Conservation (phyloP, 2,888 invertebrate genomes). For the Philopedon plagiatum region DNA sequence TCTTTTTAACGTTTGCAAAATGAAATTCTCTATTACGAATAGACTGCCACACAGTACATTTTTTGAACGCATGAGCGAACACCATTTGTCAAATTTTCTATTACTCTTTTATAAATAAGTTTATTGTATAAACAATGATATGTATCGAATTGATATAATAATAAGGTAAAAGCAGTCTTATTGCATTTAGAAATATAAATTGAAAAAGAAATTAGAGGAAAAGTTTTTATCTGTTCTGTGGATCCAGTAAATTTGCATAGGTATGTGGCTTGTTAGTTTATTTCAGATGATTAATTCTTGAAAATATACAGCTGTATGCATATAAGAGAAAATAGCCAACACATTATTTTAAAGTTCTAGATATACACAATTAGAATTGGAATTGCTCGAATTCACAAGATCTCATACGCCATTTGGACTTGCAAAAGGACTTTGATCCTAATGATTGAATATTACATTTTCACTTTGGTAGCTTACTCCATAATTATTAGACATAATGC, state of each 20-base stretch:
- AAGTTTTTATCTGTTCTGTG: not conserved
- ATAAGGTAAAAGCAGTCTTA: not conserved
- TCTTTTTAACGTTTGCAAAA: too few species aligned
- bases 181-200: not conserved
- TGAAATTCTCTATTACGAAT: not conserved
- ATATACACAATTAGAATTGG: too few species aligned
- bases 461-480: too few species aligned
- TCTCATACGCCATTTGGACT: too few species aligned
- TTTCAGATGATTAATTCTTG: not conserved
- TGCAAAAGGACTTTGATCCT: too few species aligned
- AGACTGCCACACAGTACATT: not conserved
- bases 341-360: not conserved
- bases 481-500: too few species aligned
- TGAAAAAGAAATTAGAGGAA: not conserved
- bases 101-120: constrained; percentile 15
- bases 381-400: too few species aligned
- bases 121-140: constrained; percentile 9
- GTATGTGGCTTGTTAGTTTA: not conserved
- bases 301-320: not conserved
- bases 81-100: constrained; percentile 30
- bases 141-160: not conserved
- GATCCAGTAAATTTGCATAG: not conserved
- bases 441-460: too few species aligned
- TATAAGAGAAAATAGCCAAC: not conserved
- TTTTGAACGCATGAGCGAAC: constrained; percentile 6